A percentile compares a stretch with the other conserved stretches of the same genome.
Evolutionary conservation across 2,888 invertebrate species (phyloP).

Genomic region (Cabera pusaria): DNA sequence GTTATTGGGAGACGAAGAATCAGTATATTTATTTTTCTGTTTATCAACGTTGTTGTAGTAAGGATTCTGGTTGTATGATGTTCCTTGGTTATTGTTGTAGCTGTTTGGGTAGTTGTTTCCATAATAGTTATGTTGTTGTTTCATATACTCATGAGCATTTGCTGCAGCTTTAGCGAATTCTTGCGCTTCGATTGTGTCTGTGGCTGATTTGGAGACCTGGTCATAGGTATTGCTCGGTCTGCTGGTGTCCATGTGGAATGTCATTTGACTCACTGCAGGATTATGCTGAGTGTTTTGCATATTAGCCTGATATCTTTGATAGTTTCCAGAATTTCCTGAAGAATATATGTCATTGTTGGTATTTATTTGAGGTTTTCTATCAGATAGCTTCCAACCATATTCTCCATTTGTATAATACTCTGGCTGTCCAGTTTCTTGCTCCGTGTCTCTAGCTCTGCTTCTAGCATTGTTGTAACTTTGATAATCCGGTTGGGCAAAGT

Average conservation of each 20-base stretch:
- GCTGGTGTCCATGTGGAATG: slow-evolving; percentile 67
- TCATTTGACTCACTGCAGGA: slow-evolving; percentile 64
- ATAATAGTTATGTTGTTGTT: slow-evolving; percentile 54
- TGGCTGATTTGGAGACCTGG: slow-evolving; percentile 58
- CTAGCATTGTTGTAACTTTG: slow-evolving; percentile 52
- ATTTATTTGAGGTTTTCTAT: slow-evolving; percentile 56
- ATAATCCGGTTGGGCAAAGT: slow-evolving; percentile 66
- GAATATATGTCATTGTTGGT: slow-evolving; percentile 53
- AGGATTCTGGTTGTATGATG: slow-evolving; percentile 32
- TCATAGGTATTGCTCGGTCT: slow-evolving; percentile 55
- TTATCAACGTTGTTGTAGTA: slow-evolving; percentile 54
- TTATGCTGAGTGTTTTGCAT: slow-evolving; percentile 54
- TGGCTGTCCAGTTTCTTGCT: slow-evolving; percentile 57
- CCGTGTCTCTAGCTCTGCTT: slow-evolving; percentile 53
- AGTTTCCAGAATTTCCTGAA: slow-evolving; percentile 38
- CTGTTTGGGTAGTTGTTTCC: slow-evolving; percentile 43
- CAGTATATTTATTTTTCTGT: slow-evolving; percentile 51
- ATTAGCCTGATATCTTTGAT: slow-evolving; percentile 52
- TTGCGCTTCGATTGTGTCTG: slow-evolving; percentile 60
- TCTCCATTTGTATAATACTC: slow-evolving; percentile 71
- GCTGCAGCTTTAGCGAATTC: slow-evolving; percentile 75
- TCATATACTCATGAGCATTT: slow-evolving; percentile 68
- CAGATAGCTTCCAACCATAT: slow-evolving; percentile 74
- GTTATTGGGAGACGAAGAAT: slow-evolving; percentile 42
- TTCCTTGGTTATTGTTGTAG: slow-evolving; percentile 27